Evolutionary conservation across 2,113 vertebrate genomes (phyloP), one percentile per base, ranked within the genome.

Genomic region (Poeciliopsis prolifica): DNA sequence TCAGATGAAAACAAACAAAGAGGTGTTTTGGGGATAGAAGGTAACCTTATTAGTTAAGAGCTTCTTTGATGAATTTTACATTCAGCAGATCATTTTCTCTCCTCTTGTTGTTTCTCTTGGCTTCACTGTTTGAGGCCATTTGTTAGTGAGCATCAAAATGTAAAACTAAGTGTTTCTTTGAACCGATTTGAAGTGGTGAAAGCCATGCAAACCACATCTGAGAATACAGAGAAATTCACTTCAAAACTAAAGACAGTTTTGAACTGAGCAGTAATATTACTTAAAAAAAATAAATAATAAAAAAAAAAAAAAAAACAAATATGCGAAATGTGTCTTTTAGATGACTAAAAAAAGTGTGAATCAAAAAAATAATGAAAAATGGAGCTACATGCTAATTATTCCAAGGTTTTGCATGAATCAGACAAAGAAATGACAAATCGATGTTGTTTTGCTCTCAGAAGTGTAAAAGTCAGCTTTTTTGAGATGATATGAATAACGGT

Each of bases 1-100:
- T 96, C 96, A 0, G 95, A 97, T 77, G 97, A 99, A 91, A 97
- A 98, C 89, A 99, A 97, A 93, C 92, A 92, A 68, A 95, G 94
- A 74, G 94, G 95, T 6, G 79, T 98, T 71, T 92, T 99, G 86
- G 97, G 98, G 60, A 96, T 99, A 79, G 98, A 99, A 95, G 98
- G 98, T 99, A 95, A 94, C 48, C 30, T 75, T 2, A 0, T 42
- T 13, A 68, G 42, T 33, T 22, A n/a, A 8, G 11, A 40, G 12
- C 12, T 42, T 68, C 10, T 61, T 61, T 65, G 30, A 33, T 29
- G 40, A 29, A 71, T 40, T 68, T 68, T 65, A 9, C 28, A 30
- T 0, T 7, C 19, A 3, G 9, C 51, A 9, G 12, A n/a, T 13
- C 0, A 14, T 33, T 63, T 24, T 30, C 14, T 65, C 4, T 33